Evolutionary conservation across 2,113 vertebrate genomes (phyloP).

Genomic region (rabbit (Oryctolagus cuniculus)): DNA sequence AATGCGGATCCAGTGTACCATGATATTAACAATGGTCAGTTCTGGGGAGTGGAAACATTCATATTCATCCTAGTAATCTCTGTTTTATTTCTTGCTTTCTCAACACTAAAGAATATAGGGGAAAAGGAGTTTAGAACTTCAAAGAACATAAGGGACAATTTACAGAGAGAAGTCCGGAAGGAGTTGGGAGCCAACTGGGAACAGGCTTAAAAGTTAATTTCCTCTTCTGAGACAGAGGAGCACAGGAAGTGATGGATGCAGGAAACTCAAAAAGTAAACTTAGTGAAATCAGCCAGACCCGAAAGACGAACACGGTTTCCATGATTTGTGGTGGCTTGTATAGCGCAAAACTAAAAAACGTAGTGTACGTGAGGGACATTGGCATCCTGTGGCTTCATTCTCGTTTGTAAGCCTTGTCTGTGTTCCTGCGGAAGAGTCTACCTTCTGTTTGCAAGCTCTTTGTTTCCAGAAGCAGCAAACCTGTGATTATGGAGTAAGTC

Average conservation of each 20-base stretch:
- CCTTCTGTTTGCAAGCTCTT: too few relatives aligned
- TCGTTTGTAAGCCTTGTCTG: too few relatives aligned
- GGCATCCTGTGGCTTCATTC: too few relatives aligned
- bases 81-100: constrained; percentile 41
- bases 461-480: too few relatives aligned
- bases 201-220: background rate
- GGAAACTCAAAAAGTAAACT: too few relatives aligned
- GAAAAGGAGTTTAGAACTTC: background rate
- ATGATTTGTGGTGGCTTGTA: too few relatives aligned
- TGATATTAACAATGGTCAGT: background rate
- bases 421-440: too few relatives aligned
- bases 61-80: background rate
- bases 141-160: background rate
- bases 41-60: background rate
- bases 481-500: too few relatives aligned
- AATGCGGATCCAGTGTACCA: background rate
- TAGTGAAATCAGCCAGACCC: too few relatives aligned
- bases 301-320: too few relatives aligned
- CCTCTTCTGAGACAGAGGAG: background rate
- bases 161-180: background rate
- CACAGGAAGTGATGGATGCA: background rate
- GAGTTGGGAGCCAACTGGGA: background rate
- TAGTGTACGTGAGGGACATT: too few relatives aligned
- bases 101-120: constrained; percentile 8
- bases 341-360: too few relatives aligned